Evolutionary conservation across 2,113 vertebrate species (phyloP).

Genomic region (Pleuronectes platessa): DNA sequence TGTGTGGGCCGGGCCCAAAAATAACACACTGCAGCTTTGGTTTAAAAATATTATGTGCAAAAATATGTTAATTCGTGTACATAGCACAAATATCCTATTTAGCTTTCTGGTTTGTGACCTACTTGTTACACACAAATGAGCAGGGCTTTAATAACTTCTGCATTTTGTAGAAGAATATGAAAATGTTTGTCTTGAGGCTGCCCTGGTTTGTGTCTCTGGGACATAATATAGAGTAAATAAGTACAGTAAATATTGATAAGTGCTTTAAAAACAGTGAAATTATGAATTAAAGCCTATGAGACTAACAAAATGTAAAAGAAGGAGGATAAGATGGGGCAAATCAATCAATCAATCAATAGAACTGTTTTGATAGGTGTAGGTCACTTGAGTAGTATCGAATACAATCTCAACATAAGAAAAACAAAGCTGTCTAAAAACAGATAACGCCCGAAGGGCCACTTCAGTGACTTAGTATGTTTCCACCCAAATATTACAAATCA

Average conservation of each 20-base stretch:
- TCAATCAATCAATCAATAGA: neutral
- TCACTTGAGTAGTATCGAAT: neutral
- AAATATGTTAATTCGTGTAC: constrained; percentile 57
- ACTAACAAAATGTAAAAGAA: neutral
- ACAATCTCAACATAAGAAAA: neutral
- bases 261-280: constrained; percentile 7
- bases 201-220: constrained; percentile 47
- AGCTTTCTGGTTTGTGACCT: constrained; percentile 50
- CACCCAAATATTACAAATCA: too few relatives aligned
- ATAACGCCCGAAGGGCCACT: too few relatives aligned
- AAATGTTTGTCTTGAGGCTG: constrained; percentile 40
- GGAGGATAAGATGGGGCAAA: neutral
- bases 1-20: constrained; percentile 51
- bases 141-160: constrained; percentile 38
- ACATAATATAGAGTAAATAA: constrained; percentile 20
- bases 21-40: constrained; percentile 48
- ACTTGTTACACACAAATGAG: constrained; percentile 58
- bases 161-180: constrained; percentile 42
- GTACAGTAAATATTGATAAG: constrained; percentile 1
- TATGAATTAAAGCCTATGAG: constrained; percentile 12
- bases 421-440: neutral
- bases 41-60: constrained; percentile 55
- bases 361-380: too few relatives aligned
- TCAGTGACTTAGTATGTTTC: too few relatives aligned
- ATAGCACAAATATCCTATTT: constrained; percentile 48